A percentile compares a stretch with the other conserved stretches of the same genome.
phyloP scores from a whole-genome alignment of 2,797 vertebrate genomes.

The Hypotaenidia okinawae region DNA sequence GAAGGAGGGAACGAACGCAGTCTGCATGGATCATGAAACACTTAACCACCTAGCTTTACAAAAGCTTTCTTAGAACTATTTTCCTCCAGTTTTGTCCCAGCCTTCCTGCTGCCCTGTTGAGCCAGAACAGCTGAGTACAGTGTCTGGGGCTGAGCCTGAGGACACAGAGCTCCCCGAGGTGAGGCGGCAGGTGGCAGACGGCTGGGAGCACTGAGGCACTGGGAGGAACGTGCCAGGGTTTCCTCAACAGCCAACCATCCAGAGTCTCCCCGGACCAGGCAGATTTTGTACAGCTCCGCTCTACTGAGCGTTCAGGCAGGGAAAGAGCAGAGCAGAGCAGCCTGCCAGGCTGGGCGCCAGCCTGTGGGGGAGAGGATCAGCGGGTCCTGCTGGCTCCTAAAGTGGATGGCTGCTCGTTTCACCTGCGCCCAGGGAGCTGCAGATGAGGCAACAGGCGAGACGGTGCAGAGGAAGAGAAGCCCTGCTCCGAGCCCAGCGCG shows the following conservation, averaged over 20 bases:
- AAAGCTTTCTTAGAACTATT: not conserved
- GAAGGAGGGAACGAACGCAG: fast-evolving
- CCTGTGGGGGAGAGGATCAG: not conserved
- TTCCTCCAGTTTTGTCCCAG: not conserved
- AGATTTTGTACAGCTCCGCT: not conserved
- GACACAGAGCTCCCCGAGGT: fast-evolving
- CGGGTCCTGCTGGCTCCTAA: not conserved
- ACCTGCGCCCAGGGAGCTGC: not conserved
- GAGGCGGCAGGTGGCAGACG: not conserved
- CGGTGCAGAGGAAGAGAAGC: not conserved
- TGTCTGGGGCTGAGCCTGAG: not conserved
- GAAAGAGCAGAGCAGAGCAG: not conserved
- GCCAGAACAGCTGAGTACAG: fast-evolving
- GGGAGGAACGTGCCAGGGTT: not conserved
- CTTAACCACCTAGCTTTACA: not conserved
- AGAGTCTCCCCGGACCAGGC: fast-evolving
- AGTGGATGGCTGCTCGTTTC: not conserved
- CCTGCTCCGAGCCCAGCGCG: not conserved
- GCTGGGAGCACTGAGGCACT: not conserved
- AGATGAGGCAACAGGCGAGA: not conserved
- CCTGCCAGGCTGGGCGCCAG: not conserved
- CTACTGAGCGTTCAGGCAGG: fast-evolving
- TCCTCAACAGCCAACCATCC: not conserved
- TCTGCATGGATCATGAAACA: not conserved
- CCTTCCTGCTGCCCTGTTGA: not conserved